Base-by-base conservation (phyloP, 2,888 invertebrate species). In the Pachliopta kotzebuea region DNA sequence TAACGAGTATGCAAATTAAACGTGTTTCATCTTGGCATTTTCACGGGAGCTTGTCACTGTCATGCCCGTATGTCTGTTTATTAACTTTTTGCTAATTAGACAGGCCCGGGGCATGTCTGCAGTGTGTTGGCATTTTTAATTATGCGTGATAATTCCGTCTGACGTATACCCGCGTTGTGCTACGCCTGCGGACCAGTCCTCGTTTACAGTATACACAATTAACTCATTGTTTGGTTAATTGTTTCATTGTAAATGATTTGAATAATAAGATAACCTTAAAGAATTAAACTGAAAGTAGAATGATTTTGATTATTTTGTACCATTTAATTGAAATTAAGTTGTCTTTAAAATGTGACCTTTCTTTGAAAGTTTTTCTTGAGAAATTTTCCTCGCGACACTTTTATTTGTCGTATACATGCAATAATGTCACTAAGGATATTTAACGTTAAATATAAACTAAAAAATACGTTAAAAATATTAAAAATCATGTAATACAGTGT, bases 1-100 rank as follows among this genome's bases (percentile, higher is more conserved):
- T 78, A 78, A 79, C 78, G 80, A 79, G 83, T 81, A 82, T 84
- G 85, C 81, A 90, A 90, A 91, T 91, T 90, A 90, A 90, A 86
- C 87, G 83, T 85, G 83, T 88, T 87, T 89, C 90, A 90, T 90
- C 89, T 89, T 90, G 88, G 84, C 85, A 84, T 90, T 88, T 90
- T 85, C 87, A 88, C 85, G 84, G 84, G 83, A 83, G 86, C 89
- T 74, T 85, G 89, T 91, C 90, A 90, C 86, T 90, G 91, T 90
- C 91, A 84, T 79, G 83, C 83, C 68, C 78, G 81, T 82, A 81
- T 78, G 88, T 87, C 86, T 88, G 90, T 89, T 88, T 89, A 90
- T 90, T 90, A 91, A 90, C 90, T 90, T 90, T 90, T 90, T 90
- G 88, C 87, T 90, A 90, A 90, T 90, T 90, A 90, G 88, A 87